These are phyloP conservation scores for Junonia oenone DNA, from an alignment of 2,888 invertebrate species.

Conservation along the genomic window DNA sequence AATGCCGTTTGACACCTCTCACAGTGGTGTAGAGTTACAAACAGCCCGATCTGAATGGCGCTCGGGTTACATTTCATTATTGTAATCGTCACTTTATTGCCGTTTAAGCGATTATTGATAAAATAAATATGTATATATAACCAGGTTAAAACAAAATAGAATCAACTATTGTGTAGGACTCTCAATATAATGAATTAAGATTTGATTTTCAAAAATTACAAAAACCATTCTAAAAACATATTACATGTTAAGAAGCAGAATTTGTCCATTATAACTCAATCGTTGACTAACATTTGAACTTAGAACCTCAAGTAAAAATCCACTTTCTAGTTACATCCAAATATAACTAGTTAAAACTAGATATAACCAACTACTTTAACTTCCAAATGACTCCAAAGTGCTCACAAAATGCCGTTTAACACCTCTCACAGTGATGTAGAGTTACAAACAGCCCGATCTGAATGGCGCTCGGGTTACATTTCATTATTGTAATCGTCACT, in stretches of 20 bases:
- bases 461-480: conserved; percentile 29
- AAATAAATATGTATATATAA: too few relatives aligned
- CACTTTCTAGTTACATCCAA: too few relatives aligned
- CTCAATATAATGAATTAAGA: too few relatives aligned
- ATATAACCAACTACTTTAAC: background rate
- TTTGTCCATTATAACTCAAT: too few relatives aligned
- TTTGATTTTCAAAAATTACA: too few relatives aligned
- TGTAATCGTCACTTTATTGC: conserved; percentile 44
- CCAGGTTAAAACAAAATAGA: too few relatives aligned
- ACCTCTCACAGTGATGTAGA: conserved; percentile 37
- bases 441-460: conserved; percentile 40
- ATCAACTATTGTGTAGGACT: too few relatives aligned
- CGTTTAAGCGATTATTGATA: conserved; percentile 40
- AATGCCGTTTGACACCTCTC: conserved; percentile 36
- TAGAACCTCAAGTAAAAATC: too few relatives aligned
- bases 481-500: conserved; percentile 39
- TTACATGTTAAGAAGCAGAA: too few relatives aligned
- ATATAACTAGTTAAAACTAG: background rate
- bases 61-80: conserved; percentile 24
- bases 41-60: conserved; percentile 34
- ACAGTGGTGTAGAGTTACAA: conserved; percentile 41
- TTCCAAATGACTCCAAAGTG: background rate
- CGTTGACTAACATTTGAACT: too few relatives aligned
- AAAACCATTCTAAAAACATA: too few relatives aligned
- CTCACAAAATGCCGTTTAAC: conserved; percentile 28